These are phyloP conservation scores for Latrodectus elegans DNA, from an alignment of 2,888 invertebrate genomes.

Conservation along the genomic window DNA sequence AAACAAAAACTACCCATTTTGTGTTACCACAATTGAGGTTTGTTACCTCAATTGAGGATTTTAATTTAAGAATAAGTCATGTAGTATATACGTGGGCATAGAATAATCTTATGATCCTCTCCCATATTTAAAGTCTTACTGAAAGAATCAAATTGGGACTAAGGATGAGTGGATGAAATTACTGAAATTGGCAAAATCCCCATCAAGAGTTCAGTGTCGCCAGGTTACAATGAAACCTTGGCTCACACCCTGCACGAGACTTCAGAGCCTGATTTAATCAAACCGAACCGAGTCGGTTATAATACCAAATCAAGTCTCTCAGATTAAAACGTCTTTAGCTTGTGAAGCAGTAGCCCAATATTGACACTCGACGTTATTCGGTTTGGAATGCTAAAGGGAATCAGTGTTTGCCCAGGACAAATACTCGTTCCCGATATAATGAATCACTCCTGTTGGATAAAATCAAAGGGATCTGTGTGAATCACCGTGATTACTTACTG, in stretches of 20 bases:
- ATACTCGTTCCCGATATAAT: not conserved
- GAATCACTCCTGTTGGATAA: conserved; percentile 3
- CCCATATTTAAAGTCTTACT: not conserved
- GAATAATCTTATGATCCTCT: no score
- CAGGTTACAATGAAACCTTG: no score
- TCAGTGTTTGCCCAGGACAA: conserved; percentile 19
- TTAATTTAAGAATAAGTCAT: no score
- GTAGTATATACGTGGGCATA: no score
- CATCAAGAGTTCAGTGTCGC: no score
- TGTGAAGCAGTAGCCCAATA: conserved; percentile 12
- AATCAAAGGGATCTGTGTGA: conserved; percentile 31
- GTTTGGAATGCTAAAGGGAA: conserved; percentile 22
- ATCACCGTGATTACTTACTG: conserved; percentile 51
- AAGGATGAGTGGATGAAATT: not conserved
- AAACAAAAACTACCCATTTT: no score
- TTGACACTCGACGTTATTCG: conserved; percentile 41
- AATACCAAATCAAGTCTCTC: conserved; percentile 24
- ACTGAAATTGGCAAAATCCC: not conserved
- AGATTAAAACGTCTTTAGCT: conserved; percentile 3
- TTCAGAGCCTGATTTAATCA: not conserved
- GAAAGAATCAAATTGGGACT: not conserved
- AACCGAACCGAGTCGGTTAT: conserved; percentile 19
- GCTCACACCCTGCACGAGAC: not conserved
- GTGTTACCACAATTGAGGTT: no score
- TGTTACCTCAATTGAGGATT: no score